Evolutionary conservation across 2,888 invertebrate genomes (phyloP), one percentile per base, ranked within the genome.

Genomic region (Calliopum simillimum): DNA sequence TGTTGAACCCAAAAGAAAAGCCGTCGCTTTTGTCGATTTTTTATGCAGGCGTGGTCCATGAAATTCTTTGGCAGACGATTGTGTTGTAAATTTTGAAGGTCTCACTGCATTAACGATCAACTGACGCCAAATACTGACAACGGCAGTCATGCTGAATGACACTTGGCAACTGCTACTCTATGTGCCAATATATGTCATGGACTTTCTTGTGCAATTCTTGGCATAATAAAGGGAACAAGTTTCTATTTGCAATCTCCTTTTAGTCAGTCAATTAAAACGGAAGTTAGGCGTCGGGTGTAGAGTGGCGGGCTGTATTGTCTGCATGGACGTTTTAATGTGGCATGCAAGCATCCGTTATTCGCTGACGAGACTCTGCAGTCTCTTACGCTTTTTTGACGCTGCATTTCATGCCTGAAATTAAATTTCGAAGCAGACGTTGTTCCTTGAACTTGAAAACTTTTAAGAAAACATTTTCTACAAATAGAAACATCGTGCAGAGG

Each of bases 1-100:
- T 53, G 12, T 4, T 12, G 53, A 53, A 49, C 3, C 16, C 12
- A 12, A 8, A 8, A 19, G 53, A 23, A 25, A 33, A 33, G 8
- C 53, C 16, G 43, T 56, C 55, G 65, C 44, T 66, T 44, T 66
- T 56, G 65, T 56, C 55, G n/a, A 55, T 66, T 66, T n/a, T 49
- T n/a, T 44, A 23, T 25, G 65, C 53, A 66, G 65, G 65, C 65
- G 65, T 66, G 56, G 44, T 44, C 55, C 55, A 55, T 55, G 46
- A 66, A 66, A 66, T 66, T 66, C 14, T 14, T 66, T 41, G 55
- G 55, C 65, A 66, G 55, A 66, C 56, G 65, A 64, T 21, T 33
- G 21, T 25, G 14, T 33, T 53, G 62, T 61, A 68, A 68, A 68
- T 62, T 68, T 63, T 33, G n/a, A 51, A 21, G n/a, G 21, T 43